Evolutionary conservation across 2,113 vertebrate genomes (phyloP).

Genomic region (Cathartes aura): DNA sequence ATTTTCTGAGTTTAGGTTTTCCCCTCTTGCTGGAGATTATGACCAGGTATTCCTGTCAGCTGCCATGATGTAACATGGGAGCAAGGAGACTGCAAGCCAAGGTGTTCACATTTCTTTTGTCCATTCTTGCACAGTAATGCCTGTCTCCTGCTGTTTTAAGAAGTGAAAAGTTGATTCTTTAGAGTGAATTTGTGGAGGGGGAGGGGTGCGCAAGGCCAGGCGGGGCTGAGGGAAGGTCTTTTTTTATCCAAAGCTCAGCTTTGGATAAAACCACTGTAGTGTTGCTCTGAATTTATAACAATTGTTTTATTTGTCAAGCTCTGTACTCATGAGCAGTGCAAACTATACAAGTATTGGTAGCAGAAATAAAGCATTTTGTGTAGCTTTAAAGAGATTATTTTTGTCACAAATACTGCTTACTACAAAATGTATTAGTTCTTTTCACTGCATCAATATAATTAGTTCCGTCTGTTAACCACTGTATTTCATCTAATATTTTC

Average conservation of each 20-base stretch:
- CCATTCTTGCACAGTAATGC: not conserved
- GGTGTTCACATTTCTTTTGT: not conserved
- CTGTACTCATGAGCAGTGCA: not conserved
- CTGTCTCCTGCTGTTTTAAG: not conserved
- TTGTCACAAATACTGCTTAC: not conserved
- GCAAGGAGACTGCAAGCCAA: not conserved
- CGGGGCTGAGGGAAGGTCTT: not conserved
- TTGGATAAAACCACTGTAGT: too few species aligned
- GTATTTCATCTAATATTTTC: not conserved
- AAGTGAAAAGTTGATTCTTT: not conserved
- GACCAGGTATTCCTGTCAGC: not conserved
- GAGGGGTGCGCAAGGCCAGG: fast-evolving
- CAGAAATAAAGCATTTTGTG: not conserved
- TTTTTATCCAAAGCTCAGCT: not conserved
- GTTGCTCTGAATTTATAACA: not conserved
- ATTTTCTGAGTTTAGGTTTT: not conserved
- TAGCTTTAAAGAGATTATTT: not conserved
- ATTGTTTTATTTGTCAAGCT: not conserved
- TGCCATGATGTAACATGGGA: not conserved
- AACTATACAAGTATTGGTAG: not conserved
- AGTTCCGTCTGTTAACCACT: not conserved
- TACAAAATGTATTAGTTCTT: not conserved
- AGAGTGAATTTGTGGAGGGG: fast-evolving
- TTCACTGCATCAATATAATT: not conserved
- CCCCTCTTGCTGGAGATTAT: not conserved